Evolutionary conservation across 2,797 vertebrate species (phyloP).

Genomic region (Argya squamiceps): DNA sequence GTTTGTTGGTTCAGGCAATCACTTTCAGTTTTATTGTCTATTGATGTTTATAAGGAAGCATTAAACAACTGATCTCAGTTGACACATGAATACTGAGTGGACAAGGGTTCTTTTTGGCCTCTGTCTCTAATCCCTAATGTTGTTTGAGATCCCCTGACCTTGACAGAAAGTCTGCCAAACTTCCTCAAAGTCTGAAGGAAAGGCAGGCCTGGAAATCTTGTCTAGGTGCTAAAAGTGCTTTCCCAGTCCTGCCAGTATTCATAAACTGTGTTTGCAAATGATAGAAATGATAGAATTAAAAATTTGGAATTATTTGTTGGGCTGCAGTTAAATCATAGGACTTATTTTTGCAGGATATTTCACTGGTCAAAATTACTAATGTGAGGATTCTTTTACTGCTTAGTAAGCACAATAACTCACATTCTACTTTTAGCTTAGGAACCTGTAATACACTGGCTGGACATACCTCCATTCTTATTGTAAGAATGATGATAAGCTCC

Average conservation of each 20-base stretch:
- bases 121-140: background rate
- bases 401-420: background rate
- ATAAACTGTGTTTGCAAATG: background rate
- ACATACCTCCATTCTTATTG: background rate
- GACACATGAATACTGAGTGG: background rate
- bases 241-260: background rate
- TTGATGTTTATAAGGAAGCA: background rate
- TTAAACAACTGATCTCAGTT: background rate
- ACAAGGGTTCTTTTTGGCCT: background rate
- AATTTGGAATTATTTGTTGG: background rate
- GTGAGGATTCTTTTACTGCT: background rate
- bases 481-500: too few relatives aligned
- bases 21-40: background rate
- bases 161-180: background rate
- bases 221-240: background rate
- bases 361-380: background rate
- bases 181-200: background rate
- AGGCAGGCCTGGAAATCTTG: background rate
- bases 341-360: background rate
- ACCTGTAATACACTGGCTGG: background rate
- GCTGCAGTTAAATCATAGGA: background rate
- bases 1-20: background rate
- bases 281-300: background rate
- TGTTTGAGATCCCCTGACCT: background rate
- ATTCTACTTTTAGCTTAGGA: background rate